These are phyloP conservation scores for Sipha flava DNA, from an alignment of 1,140 invertebrate genomes.

Conservation along the genomic window DNA sequence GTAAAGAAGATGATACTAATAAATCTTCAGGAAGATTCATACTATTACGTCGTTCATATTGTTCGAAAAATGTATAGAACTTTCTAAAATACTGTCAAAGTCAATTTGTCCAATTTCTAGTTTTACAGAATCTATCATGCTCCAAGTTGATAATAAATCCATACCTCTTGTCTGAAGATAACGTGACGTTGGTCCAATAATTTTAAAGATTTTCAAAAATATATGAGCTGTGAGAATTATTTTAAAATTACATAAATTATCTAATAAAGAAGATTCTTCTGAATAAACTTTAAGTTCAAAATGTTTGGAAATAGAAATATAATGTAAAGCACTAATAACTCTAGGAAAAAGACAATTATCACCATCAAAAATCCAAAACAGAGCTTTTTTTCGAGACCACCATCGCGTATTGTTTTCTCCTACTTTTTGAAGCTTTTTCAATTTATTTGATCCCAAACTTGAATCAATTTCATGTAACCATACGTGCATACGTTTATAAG, in stretches of 20 bases:
- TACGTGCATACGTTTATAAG: neutral
- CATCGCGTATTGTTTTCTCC: neutral
- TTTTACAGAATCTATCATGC: neutral
- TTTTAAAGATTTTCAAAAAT: neutral
- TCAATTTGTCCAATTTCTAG: neutral
- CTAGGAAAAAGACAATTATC: neutral
- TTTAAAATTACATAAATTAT: neutral
- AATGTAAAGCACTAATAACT: neutral
- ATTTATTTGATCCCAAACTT: neutral
- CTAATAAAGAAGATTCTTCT: neutral
- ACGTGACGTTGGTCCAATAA: neutral
- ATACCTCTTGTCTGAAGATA: slow-evolving; percentile 2
- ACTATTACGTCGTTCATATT: too few relatives aligned
- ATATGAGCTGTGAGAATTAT: neutral
- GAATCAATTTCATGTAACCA: neutral
- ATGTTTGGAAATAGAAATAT: neutral
- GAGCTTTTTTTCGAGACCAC: neutral
- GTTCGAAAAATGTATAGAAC: neutral
- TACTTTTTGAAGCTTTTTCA: neutral
- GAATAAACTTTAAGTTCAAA: neutral
- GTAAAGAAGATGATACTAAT: too few relatives aligned
- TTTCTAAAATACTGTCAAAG: neutral
- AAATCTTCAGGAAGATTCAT: too few relatives aligned
- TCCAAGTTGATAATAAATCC: neutral
- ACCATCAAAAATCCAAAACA: neutral